A percentile compares a stretch with the other conserved stretches of the same genome.
Conservation (phyloP, 2,888 invertebrate species). For the Andrena hattorfiana region DNA sequence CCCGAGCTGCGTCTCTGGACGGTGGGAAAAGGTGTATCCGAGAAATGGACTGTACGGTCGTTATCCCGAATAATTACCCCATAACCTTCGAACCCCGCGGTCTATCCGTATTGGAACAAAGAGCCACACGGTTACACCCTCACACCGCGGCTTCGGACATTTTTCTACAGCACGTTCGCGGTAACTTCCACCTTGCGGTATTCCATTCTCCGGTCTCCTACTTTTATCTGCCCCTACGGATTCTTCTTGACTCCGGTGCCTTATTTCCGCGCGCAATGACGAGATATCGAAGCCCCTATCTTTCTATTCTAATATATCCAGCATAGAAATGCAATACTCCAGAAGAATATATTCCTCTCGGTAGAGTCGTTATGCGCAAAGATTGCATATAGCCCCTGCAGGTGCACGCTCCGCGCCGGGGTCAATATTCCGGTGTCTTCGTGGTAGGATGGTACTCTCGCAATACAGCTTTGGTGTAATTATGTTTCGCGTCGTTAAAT, state of each 20-base stretch:
- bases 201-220: slow-evolving; percentile 38
- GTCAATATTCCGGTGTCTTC: slow-evolving; percentile 66
- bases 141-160: slow-evolving; percentile 42
- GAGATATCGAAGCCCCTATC: slow-evolving; percentile 62
- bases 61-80: slow-evolving; percentile 77
- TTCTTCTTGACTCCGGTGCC: slow-evolving; percentile 39
- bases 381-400: slow-evolving; percentile 66
- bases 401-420: slow-evolving; percentile 56
- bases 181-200: slow-evolving; percentile 46
- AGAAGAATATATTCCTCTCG: slow-evolving; percentile 60
- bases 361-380: slow-evolving; percentile 65
- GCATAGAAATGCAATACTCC: slow-evolving; percentile 57
- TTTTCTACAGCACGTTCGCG: slow-evolving; percentile 54
- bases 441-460: slow-evolving; percentile 58
- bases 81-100: slow-evolving; percentile 74
- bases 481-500: slow-evolving; percentile 54
- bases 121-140: slow-evolving; percentile 64
- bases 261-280: slow-evolving; percentile 64
- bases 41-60: slow-evolving; percentile 64
- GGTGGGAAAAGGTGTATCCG: slow-evolving; percentile 45
- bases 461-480: slow-evolving; percentile 52
- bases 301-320: slow-evolving; percentile 68
- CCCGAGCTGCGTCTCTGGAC: not conserved
- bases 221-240: slow-evolving; percentile 51
- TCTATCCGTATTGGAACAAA: slow-evolving; percentile 72